Evolutionary conservation across 2,113 vertebrate genomes (phyloP), one percentile per base, ranked within the genome.

Genomic region (Nothoprocta perdicaria): DNA sequence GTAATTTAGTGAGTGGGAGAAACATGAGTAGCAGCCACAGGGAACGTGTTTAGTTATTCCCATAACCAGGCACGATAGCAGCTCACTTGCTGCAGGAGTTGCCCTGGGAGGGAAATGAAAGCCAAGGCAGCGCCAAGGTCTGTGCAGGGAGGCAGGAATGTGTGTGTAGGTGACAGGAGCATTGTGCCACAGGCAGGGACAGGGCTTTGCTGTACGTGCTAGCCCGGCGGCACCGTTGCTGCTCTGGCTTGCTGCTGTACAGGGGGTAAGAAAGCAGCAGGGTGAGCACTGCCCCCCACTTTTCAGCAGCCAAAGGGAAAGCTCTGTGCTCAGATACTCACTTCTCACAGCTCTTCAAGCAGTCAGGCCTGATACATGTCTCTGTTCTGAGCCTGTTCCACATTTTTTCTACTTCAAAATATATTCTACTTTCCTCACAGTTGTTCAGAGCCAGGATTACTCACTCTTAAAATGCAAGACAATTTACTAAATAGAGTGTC

Each of bases 401-500:
- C 15, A 2, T 57, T 31, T 52, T 82, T 55, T 57, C 52, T 67
- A 75, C 43, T 84, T 86, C 78, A 38, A 38, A 5, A 7, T 58
- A 41, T 27, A 10, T 79, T 72, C 88, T 79, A 12, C 35, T 80
- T 94, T 45, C 79, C 84, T 90, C 87, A 76, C 65, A 33, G 52
- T 86, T 91, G 80, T 66, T 95, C 76, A 85, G 69, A 80, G 52
- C 79, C 52, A 73, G 66, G 79, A 77, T 90, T 91, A 77, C 29
- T 75, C 73, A 38, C 71, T 86, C 69, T 87, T 88, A 83, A 95
- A 90, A 86, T 50, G 62, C 61, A 76, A 60, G 53, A 75, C 67
- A 68, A 5, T 93, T 94, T 80, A 92, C 77, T 90, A 90, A 84
- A 88, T 72, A 89, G 74, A 68, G 85, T 68, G 76, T 92, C 94